A percentile compares a stretch with the other conserved stretches of the same genome.
These are phyloP conservation scores for Drosophila nigromelanica DNA, from an alignment of 1,140 invertebrate genomes.

Conservation along the genomic window DNA sequence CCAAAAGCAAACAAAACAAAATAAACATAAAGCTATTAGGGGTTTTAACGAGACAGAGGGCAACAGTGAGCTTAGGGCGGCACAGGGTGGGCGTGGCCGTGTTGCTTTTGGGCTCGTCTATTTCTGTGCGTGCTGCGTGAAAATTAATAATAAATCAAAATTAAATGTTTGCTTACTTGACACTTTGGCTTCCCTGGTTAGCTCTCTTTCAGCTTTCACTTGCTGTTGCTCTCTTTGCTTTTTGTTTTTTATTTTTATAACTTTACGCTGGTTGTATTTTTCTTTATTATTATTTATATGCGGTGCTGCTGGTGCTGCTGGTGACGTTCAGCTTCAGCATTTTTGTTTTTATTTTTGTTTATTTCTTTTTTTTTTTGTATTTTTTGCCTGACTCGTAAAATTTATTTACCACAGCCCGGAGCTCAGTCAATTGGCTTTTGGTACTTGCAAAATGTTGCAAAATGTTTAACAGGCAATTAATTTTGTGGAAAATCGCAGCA, in stretches of 20 bases:
- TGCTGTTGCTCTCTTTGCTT: not conserved
- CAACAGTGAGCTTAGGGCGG: not conserved
- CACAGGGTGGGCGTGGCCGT: not conserved
- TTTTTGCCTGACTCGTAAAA: conserved; percentile 28
- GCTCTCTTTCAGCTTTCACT: not conserved
- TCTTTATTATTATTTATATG: conserved; percentile 65
- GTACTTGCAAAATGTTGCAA: conserved; percentile 37
- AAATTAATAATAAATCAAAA: conserved; percentile 82
- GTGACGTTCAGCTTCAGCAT: conserved; percentile 1
- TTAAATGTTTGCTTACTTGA: conserved; percentile 80
- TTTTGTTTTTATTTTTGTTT: conserved; percentile 4
- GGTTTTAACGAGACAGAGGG: conserved; percentile 26
- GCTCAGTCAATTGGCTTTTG: conserved; percentile 37
- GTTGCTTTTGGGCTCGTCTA: conserved; percentile 6
- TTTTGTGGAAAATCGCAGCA: conserved; percentile 33
- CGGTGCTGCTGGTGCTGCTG: not conserved
- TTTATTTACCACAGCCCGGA: conserved; percentile 15
- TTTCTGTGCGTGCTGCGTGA: conserved; percentile 57
- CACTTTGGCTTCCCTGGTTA: conserved; percentile 59
- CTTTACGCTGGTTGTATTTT: conserved; percentile 65
- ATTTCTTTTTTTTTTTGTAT: conserved; percentile 5
- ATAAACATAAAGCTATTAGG: conserved; percentile 54
- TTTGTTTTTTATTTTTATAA: conserved; percentile 58
- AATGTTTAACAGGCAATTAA: conserved; percentile 63
- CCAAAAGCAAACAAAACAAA: conserved; percentile 24